phyloP scores from a whole-genome alignment of 2,113 vertebrate species.

The Pachycephala philippinensis region DNA sequence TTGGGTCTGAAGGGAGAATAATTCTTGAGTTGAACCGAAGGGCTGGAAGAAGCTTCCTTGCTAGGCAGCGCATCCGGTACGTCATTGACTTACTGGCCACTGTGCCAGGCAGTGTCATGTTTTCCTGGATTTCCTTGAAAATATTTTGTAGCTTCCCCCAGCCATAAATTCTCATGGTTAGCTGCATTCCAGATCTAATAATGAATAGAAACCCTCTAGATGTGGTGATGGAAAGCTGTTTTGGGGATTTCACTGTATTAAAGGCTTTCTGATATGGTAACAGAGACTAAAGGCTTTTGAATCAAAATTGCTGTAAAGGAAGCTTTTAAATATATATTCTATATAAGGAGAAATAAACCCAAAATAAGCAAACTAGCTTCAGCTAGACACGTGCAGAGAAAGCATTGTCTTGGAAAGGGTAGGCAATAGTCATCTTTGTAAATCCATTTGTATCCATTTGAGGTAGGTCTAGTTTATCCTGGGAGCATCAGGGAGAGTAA shows the following conservation, averaged over 20 bases:
- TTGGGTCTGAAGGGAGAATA: background rate
- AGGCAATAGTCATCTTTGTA: background rate
- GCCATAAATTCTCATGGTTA: conserved; percentile 15
- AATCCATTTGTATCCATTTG: background rate
- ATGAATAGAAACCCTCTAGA: background rate
- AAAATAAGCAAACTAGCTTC: background rate
- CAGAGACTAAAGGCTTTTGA: background rate
- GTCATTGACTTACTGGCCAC: background rate
- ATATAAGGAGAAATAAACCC: background rate
- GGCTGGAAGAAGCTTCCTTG: background rate
- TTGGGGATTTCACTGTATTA: background rate
- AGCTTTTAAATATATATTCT: background rate
- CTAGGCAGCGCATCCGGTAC: background rate
- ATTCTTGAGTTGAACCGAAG: background rate
- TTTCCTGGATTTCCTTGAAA: conserved; percentile 50
- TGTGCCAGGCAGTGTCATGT: background rate
- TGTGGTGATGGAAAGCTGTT: background rate
- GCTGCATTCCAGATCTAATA: conserved; percentile 20
- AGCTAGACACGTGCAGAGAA: background rate
- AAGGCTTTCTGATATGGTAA: background rate
- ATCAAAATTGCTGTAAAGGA: background rate
- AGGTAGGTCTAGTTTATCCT: background rate
- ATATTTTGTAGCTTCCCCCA: background rate
- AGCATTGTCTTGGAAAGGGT: background rate
- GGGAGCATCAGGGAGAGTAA: background rate